phyloP scores from a whole-genome alignment of 2,888 invertebrate genomes.

The Anagyrus pseudococci region DNA sequence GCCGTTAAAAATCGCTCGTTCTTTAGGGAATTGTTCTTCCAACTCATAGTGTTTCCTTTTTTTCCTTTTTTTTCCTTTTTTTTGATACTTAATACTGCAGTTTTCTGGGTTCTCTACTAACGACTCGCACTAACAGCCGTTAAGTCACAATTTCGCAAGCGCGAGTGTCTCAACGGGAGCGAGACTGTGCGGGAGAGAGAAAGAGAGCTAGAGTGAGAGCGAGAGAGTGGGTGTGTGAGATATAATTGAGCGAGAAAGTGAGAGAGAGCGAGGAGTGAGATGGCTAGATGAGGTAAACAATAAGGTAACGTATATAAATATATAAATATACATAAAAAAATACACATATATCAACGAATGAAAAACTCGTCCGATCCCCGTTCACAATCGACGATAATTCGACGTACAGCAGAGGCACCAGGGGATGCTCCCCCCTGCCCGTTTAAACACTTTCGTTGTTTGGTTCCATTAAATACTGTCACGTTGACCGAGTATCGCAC shows the following conservation, averaged over 20 bases:
- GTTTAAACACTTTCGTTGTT: slow-evolving; percentile 12
- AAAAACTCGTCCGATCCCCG: slow-evolving; percentile 39
- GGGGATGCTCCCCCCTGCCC: slow-evolving; percentile 37
- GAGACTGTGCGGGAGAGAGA: slow-evolving; percentile 4
- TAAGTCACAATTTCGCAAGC: slow-evolving; percentile 6
- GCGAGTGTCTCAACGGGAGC: slow-evolving; percentile 17
- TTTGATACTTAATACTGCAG: slow-evolving; percentile 1
- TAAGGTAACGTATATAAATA: slow-evolving; percentile 39
- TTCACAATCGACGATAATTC: slow-evolving; percentile 30
- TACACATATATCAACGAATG: slow-evolving; percentile 34
- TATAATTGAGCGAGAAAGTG: too few species aligned
- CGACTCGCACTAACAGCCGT: slow-evolving; percentile 12
- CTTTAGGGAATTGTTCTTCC: slow-evolving; percentile 31
- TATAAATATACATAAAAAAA: slow-evolving; percentile 1
- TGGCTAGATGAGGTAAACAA: slow-evolving; percentile 14
- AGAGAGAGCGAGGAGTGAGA: too few species aligned
- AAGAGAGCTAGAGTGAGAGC: slow-evolving; percentile 5
- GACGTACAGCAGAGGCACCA: slow-evolving; percentile 6
- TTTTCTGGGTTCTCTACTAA: neutral
- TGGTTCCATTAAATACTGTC: slow-evolving; percentile 19
- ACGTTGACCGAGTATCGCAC: slow-evolving; percentile 26
- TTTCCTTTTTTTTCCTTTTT: slow-evolving; percentile 11
- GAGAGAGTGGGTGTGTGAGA: neutral
- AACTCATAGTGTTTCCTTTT: slow-evolving; percentile 22
- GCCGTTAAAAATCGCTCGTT: slow-evolving; percentile 17